phyloP scores from a whole-genome alignment of 2,888 invertebrate species.

The Diarsia brunnea region DNA sequence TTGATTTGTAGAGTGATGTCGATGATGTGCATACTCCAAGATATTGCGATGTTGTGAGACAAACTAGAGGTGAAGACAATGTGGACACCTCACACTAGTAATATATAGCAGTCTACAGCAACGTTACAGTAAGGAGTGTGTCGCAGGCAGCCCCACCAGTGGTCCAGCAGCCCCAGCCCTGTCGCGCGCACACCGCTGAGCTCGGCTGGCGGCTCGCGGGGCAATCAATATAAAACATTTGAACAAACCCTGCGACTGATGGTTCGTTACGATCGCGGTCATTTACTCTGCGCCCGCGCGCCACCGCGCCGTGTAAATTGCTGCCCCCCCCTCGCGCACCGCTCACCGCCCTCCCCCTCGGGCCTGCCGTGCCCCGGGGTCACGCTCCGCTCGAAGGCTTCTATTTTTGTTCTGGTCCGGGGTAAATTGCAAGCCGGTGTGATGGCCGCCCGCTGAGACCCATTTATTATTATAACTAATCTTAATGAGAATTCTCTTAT shows the following conservation, averaged over 20 bases:
- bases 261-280: constrained; percentile 63
- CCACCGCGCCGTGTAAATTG: constrained; percentile 59
- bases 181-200: not conserved
- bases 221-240: constrained; percentile 49
- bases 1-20: not conserved
- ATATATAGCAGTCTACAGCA: not conserved
- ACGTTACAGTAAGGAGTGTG: not conserved
- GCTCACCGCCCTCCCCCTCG: constrained; percentile 6
- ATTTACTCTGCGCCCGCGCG: constrained; percentile 60
- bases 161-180: not conserved
- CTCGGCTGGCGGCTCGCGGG: not conserved
- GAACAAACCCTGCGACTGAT: constrained; percentile 59
- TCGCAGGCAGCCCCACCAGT: not conserved
- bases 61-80: not conserved
- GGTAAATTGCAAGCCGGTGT: constrained; percentile 64
- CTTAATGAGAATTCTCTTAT: constrained; percentile 67
- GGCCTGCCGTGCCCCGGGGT: constrained; percentile 57
- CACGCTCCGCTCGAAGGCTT: constrained; percentile 67
- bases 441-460: constrained; percentile 66
- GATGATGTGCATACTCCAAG: not conserved
- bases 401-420: constrained; percentile 67
- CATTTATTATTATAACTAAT: constrained; percentile 69
- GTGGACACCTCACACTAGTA: too few species aligned
- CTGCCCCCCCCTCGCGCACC: constrained; percentile 20
- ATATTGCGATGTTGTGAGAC: not conserved